Base-by-base conservation (phyloP, 2,113 vertebrate genomes). In the Ictalurus furcatus region DNA sequence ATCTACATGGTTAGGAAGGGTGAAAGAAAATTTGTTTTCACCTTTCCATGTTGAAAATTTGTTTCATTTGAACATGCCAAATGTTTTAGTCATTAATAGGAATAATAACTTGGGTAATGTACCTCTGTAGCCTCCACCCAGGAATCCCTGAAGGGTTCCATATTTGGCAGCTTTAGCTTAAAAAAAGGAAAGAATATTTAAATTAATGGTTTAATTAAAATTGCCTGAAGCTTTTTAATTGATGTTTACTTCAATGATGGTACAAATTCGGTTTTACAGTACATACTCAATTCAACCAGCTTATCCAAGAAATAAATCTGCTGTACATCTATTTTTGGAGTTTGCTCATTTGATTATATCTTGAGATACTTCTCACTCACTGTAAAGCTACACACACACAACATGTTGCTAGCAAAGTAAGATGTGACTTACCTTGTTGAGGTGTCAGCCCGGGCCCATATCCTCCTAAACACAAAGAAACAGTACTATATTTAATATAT, bases 151-250 rank as follows among this genome's bases (percentile, higher is more conserved):
- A 88, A 96, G 90, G 71, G 93, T 83, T 44, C 94, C 93, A 11
- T 96, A 96, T 91, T 96, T 96, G 25, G 96, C 96, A 84, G 96
- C 96, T 95, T 96, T 96, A 89, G 95, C 96, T 96, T 89, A 58
- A 58, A 58, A 14, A 58, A 58, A 52, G 7, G 14, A 69, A 58
- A 85, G 74, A 63, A 19, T 85, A 63, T 21, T 67, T 2, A 82
- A n/a, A 58, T 25, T 7, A 19, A 19, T 61, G 28, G 2, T 69
- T 85, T 52, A 28, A 30, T 3, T 40, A 9, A n/a, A 79, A 54
- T 54, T 54, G 13, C 6, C 25, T 54, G 23, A 52, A 79, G 7
- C 5, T 40, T 63, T 13, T 17, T 30, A 17, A 83, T 37, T 23
- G 21, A 30, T 44, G 37, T 37, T 74, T 40, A 37, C 37, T 83